phyloP scores from a whole-genome alignment of 2,113 vertebrate species.

The Tachycineta bicolor region DNA sequence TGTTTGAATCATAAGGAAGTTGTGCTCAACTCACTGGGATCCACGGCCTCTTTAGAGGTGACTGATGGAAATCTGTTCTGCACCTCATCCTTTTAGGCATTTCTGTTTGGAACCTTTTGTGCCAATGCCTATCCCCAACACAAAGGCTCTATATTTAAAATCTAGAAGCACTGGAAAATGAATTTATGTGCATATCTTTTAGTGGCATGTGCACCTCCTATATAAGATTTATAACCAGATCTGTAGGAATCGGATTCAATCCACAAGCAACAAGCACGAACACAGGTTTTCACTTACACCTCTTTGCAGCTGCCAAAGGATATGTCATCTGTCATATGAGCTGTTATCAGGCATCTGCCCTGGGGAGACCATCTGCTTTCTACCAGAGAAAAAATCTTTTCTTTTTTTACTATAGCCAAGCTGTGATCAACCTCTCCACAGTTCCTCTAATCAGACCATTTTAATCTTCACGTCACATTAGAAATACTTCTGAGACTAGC shows the following conservation, averaged over 20 bases:
- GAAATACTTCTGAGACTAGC: neutral
- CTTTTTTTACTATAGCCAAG: neutral
- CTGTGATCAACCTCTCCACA: neutral
- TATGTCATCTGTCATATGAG: neutral
- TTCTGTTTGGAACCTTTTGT: neutral
- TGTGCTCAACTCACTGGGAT: neutral
- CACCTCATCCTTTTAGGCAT: neutral
- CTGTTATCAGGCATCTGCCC: neutral
- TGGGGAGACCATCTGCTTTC: neutral
- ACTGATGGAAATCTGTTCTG: neutral
- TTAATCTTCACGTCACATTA: neutral
- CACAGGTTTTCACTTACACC: neutral
- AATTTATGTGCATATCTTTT: neutral
- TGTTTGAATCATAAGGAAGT: neutral
- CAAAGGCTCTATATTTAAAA: neutral
- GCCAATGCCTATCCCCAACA: neutral
- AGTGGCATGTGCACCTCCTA: neutral
- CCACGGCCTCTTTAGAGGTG: neutral
- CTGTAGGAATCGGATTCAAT: neutral
- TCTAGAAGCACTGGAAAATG: neutral
- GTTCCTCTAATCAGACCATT: neutral
- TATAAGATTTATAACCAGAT: neutral
- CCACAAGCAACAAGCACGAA: accelerated
- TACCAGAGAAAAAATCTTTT: neutral
- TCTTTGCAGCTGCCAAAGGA: neutral